phyloP scores from a whole-genome alignment of 1,140 invertebrate genomes.

The Zaprionus ornatus region DNA sequence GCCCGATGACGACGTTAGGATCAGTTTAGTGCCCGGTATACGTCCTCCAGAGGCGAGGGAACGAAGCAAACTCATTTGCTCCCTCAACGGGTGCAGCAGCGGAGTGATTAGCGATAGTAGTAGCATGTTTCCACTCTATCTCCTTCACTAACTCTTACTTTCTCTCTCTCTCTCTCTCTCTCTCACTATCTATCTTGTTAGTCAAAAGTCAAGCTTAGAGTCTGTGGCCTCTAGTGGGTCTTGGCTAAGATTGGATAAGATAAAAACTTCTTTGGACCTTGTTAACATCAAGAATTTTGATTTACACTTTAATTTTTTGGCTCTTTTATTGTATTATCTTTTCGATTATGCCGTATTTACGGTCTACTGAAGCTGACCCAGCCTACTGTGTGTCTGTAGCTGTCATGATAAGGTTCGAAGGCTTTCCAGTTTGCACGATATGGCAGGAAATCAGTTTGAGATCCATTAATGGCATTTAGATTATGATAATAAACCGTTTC shows the following conservation, averaged over 20 bases:
- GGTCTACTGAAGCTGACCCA: neutral
- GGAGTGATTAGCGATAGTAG: constrained; percentile 1
- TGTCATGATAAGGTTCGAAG: neutral
- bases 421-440: neutral
- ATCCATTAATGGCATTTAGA: no score
- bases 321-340: neutral
- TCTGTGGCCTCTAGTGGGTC: neutral
- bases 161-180: neutral
- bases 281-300: constrained; percentile 2
- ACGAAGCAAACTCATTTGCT: constrained; percentile 9
- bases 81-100: constrained; percentile 12
- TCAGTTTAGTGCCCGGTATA: constrained; percentile 32
- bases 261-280: neutral
- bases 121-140: neutral
- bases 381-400: neutral
- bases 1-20: neutral
- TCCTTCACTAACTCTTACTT: neutral
- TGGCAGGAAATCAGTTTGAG: neutral
- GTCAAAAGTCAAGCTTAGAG: no score
- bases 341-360: neutral
- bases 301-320: neutral
- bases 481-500: no score
- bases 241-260: neutral
- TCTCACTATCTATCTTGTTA: neutral
- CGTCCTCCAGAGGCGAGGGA: constrained; percentile 9